A percentile compares a stretch with the other conserved stretches of the same genome.
phyloP scores from a whole-genome alignment of 1,140 invertebrate species.

The Tribolium castaneum region DNA sequence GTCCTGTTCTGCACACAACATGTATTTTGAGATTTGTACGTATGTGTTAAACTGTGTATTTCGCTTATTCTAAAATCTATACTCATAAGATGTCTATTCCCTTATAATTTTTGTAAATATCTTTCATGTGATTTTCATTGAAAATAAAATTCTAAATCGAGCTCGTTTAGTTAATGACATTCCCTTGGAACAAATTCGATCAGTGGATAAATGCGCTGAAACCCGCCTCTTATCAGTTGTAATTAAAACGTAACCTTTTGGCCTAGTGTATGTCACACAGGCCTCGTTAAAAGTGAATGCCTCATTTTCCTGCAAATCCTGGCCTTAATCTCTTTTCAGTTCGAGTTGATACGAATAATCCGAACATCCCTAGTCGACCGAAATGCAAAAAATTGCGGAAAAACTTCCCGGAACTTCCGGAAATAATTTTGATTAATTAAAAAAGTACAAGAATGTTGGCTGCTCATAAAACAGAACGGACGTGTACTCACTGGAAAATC shows the following conservation, averaged over 20 bases:
- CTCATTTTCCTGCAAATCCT: constrained; percentile 16
- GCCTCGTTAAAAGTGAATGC: constrained; percentile 11
- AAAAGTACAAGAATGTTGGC: neutral
- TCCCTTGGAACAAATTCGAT: neutral
- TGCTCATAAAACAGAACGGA: constrained; percentile 1
- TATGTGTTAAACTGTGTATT: constrained; percentile 28
- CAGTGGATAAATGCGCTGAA: neutral
- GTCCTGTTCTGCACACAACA: constrained; percentile 18
- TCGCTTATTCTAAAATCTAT: constrained; percentile 20
- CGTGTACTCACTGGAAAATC: neutral
- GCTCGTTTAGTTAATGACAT: constrained; percentile 10
- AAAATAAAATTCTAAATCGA: constrained; percentile 26
- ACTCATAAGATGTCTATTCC: constrained; percentile 24
- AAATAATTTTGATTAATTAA: constrained; percentile 21
- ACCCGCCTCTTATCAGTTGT: constrained; percentile 9
- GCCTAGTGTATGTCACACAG: constrained; percentile 11
- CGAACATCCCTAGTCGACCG: neutral
- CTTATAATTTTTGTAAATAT: constrained; percentile 25
- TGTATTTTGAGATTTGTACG: constrained; percentile 25
- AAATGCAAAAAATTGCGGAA: neutral
- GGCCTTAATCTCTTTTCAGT: constrained; percentile 5
- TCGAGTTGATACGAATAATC: constrained; percentile 1
- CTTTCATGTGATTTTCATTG: constrained; percentile 33
- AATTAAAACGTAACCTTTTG: constrained; percentile 28
- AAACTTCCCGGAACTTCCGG: neutral